Percentiles rank a stretch among this genome's conserved stretches.
Evolutionary conservation across 2,113 vertebrate genomes (phyloP).

Genomic region (Pluvialis apricaria): DNA sequence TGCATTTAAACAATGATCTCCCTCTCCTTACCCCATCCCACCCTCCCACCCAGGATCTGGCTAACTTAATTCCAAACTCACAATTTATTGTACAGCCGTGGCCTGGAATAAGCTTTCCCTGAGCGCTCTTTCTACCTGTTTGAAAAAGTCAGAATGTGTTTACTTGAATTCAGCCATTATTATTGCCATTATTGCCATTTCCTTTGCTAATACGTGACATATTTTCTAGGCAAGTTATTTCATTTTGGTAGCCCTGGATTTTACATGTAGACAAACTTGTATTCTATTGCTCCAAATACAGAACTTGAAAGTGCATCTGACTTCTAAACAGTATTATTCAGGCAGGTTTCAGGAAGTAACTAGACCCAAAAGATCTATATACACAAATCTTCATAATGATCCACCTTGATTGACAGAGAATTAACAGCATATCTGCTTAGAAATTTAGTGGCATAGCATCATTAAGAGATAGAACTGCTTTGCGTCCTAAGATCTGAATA

Average conservation of each 20-base stretch:
- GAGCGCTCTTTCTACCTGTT: constrained; percentile 50
- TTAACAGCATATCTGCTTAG: neutral
- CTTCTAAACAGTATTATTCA: constrained; percentile 17
- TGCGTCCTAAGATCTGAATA: neutral
- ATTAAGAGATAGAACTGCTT: neutral
- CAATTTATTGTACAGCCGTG: constrained; percentile 15
- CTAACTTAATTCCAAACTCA: constrained; percentile 46
- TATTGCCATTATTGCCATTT: constrained; percentile 61
- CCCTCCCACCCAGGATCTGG: neutral
- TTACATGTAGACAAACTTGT: neutral
- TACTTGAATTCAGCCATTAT: constrained; percentile 28
- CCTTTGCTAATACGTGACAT: neutral
- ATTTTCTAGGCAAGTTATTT: neutral
- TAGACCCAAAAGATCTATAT: neutral
- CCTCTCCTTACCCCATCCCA: neutral
- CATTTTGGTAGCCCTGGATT: constrained; percentile 8
- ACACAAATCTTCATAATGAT: neutral
- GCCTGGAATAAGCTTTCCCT: constrained; percentile 64
- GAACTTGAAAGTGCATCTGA: constrained; percentile 44
- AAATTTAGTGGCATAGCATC: constrained; percentile 5
- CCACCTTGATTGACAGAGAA: neutral
- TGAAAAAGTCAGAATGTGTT: constrained; percentile 54
- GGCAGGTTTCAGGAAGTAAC: constrained; percentile 15
- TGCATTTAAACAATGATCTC: neutral
- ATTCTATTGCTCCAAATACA: constrained; percentile 46